Base-by-base conservation (phyloP, 2,888 invertebrate genomes). In the Noctua fimbriata region DNA sequence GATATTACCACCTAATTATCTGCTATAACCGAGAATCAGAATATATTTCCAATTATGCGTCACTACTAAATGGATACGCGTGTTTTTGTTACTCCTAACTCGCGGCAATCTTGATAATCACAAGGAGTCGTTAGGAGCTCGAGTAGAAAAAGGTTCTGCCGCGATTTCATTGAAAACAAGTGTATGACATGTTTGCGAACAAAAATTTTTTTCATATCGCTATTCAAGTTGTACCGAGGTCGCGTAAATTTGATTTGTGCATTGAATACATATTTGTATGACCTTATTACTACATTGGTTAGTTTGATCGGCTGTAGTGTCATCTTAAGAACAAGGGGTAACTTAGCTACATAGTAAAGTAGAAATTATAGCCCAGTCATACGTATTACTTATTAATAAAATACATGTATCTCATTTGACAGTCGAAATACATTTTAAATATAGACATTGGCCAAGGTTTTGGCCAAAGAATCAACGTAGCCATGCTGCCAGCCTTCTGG, bases 1-100 rank as follows among this genome's bases (percentile, higher is more conserved):
- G 77, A 91, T 92, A 92, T 92, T 92, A 92, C 94, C 93, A 93
- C 92, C 92, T 93, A 94, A 93, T 94, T 95, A 94, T 93, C 89
- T 89, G 84, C 90, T 90, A 89, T 91, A 92, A 90, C 91, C 87
- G 87, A 91, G 88, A 90, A 91, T 90, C 90, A 83, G 90, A 92
- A 92, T 91, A 91, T 91, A 86, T 89, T 89, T 90, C 90, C 86
- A 91, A 91, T 91, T 88, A 90, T 91, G 87, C 90, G 88, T 89
- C 90, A 90, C 89, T 90, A 84, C 85, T 90, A 90, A 89, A 89
- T 87, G 83, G 85, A 87, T 86, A 86, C 78, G 82, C 78, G 86
- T 83, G 85, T 81, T 88, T 86, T 84, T 87, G 82, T 85, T 81
- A 66, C 70, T 78, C 44, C 41, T 32, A 69, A 73, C 77, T 83